These are phyloP conservation scores for Sigmodon hispidus DNA, from an alignment of 2,113 vertebrate species.

Conservation along the genomic window DNA sequence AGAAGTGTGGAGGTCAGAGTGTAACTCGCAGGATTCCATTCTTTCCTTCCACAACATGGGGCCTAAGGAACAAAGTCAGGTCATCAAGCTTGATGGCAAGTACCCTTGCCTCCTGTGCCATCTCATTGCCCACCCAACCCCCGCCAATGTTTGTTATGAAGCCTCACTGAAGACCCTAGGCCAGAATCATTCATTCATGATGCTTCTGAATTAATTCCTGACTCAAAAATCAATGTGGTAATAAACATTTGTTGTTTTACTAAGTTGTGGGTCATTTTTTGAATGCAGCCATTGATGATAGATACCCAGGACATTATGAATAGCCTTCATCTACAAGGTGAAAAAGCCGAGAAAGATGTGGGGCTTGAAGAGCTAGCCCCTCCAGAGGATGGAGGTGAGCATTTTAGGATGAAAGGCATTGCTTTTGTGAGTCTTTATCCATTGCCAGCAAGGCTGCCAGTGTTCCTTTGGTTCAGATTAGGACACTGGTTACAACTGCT, in stretches of 20 bases:
- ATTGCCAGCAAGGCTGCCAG: background rate
- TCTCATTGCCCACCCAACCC: background rate
- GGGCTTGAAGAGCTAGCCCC: too few species aligned
- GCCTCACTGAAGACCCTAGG: background rate
- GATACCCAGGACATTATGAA: background rate
- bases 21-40: too few species aligned
- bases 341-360: background rate
- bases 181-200: background rate
- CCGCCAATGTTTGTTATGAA: background rate
- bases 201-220: slow-evolving; percentile 9
- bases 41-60: background rate
- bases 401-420: background rate
- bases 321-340: background rate
- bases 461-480: background rate
- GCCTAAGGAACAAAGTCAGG: background rate
- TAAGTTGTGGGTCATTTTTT: background rate
- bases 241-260: background rate
- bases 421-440: background rate
- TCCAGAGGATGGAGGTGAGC: background rate
- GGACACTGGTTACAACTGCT: background rate
- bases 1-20: background rate
- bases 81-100: background rate
- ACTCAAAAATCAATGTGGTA: background rate
- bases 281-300: background rate
- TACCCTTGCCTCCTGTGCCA: background rate